phyloP scores from a whole-genome alignment of 2,113 vertebrate genomes.

The Chionis minor region DNA sequence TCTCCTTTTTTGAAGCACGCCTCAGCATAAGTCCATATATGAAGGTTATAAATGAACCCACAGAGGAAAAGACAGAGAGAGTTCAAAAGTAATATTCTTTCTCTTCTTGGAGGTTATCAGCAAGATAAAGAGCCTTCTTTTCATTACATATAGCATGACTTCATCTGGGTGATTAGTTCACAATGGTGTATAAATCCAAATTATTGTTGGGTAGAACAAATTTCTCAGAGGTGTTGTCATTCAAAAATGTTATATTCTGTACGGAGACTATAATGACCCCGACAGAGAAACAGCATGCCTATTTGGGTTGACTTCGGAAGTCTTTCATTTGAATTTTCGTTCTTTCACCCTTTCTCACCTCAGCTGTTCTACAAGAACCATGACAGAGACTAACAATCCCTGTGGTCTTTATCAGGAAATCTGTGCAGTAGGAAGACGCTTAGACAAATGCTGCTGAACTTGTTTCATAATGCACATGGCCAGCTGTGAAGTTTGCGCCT shows the following conservation, averaged over 20 bases:
- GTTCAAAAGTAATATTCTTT: not conserved
- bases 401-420: not conserved
- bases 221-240: not conserved
- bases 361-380: not conserved
- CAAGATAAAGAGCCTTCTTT: not conserved
- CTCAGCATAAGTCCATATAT: not conserved
- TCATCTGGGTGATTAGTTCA: not conserved
- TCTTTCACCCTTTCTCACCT: not conserved
- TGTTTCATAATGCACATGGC: accelerated
- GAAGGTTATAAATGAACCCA: not conserved
- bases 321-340: not conserved
- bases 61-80: not conserved
- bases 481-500: not conserved
- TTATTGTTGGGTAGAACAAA: not conserved
- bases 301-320: not conserved
- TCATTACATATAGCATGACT: not conserved
- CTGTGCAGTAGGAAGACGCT: not conserved
- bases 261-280: not conserved
- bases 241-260: not conserved
- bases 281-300: not conserved
- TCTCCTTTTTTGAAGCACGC: not conserved
- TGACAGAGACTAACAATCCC: not conserved
- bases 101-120: not conserved
- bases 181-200: not conserved
- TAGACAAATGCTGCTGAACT: not conserved